Evolutionary conservation across 30 jellyfish, hydroid and myxozoan species (phyloP), one percentile per base, ranked within the genome.

Genomic region (Hydra vulgaris): DNA sequence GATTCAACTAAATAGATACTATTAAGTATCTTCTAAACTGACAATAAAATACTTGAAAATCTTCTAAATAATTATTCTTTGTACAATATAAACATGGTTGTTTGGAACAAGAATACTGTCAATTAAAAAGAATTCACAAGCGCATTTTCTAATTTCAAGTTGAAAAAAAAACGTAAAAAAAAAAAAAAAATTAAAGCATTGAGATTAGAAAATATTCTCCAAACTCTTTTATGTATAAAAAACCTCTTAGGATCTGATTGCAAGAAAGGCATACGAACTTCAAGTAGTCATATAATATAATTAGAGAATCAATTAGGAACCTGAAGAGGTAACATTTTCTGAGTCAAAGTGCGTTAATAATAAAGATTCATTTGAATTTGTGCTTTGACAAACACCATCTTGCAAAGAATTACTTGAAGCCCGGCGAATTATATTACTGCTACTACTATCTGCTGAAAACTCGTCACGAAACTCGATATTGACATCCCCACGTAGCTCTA

Each of bases 371-470:
- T 40, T 40, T 40, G 26, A 23, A 72, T 56, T 80, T 22, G 83
- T 80, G 26, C 87, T 80, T 71, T 80, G 87, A 66, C 81, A 27
- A 5, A 80, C 70, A 25, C 71, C 87, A 55, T 80, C 71, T 56
- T 26, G 22, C 70, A 19, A 66, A 80, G 53, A 18, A 70, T 80
- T 66, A 21, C 87, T 74, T 18, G 74, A 15, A 66, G 12, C 53
- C 20, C 27, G 56, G 18, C 18, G 54, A n/a, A 21, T 53, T n/a
- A 56, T 40, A 25, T 53, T 79, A 67, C 61, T 67, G 54, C 87
- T 80, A 71, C 87, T 80, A 76, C 84, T 76, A 82, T 80, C 87
- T 17, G 70, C 87, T 16, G 87, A 24, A 0, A 61, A 80, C 27
- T 70, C 83, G 23, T 74, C 70, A 26, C 53, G 40, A 17, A 20